Percentiles rank a stretch among this genome's conserved stretches.
Evolutionary conservation across 2,888 invertebrate species (phyloP).

Genomic region (Drosophila kuntzei): DNA sequence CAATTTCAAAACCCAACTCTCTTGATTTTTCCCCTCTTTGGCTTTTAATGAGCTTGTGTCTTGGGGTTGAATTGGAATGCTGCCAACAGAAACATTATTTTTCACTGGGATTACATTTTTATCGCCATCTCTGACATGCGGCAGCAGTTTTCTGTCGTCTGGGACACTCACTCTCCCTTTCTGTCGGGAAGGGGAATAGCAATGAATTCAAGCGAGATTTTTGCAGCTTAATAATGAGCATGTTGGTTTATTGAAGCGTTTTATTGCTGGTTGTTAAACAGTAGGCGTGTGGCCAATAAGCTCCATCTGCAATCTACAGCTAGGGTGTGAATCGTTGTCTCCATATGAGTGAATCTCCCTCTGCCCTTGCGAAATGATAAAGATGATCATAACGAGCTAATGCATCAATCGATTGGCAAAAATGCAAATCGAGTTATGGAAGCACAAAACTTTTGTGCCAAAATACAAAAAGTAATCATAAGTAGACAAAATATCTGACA

Average conservation of each 20-base stretch:
- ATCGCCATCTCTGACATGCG: constrained; percentile 81
- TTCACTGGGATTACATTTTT: constrained; percentile 82
- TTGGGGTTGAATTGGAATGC: constrained; percentile 72
- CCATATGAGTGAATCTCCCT: constrained; percentile 7
- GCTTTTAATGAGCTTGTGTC: constrained; percentile 58
- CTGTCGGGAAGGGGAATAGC: neutral
- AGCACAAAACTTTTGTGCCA: constrained; percentile 31
- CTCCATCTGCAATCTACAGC: constrained; percentile 20
- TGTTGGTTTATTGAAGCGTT: constrained; percentile 70
- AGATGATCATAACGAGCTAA: constrained; percentile 56
- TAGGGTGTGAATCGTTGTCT: constrained; percentile 51
- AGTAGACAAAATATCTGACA: constrained; percentile 54
- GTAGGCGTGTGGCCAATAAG: constrained; percentile 55
- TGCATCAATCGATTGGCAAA: constrained; percentile 57
- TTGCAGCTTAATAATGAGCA: constrained; percentile 82
- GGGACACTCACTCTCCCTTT: neutral
- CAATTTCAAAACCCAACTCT: neutral
- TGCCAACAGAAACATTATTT: constrained; percentile 77
- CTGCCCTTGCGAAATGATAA: constrained; percentile 6
- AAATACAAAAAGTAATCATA: constrained; percentile 49
- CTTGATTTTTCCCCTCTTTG: neutral
- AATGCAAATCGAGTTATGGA: constrained; percentile 58
- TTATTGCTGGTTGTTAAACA: constrained; percentile 64
- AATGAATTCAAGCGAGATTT: constrained; percentile 78
- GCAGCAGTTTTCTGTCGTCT: constrained; percentile 77